Percentiles rank a stretch among this genome's conserved stretches.
Evolutionary conservation across 1,140 invertebrate species (phyloP).

Genomic region (Heliconius hermathena): DNA sequence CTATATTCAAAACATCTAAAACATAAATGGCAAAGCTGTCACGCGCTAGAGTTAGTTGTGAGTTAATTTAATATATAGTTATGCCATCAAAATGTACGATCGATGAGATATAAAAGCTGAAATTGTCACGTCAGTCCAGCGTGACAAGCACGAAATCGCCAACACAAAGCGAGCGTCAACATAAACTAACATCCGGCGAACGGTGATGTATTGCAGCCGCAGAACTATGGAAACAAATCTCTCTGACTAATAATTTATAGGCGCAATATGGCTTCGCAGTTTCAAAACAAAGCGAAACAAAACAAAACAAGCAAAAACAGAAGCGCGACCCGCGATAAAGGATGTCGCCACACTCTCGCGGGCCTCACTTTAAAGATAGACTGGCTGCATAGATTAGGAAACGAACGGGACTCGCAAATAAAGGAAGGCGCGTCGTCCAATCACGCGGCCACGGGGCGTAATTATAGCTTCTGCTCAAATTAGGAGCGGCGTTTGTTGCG

Average conservation of each 20-base stretch:
- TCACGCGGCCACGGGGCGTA: constrained; percentile 54
- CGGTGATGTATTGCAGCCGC: constrained; percentile 76
- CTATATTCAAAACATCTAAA: background rate
- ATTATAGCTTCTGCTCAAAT: constrained; percentile 75
- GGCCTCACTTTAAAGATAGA: constrained; percentile 71
- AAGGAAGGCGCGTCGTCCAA: constrained; percentile 54
- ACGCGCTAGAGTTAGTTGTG: background rate
- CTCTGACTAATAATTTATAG: constrained; percentile 75
- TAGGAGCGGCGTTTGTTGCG: constrained; percentile 63
- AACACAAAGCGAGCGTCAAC: constrained; percentile 72
- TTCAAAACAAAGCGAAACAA: constrained; percentile 69
- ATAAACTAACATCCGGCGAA: constrained; percentile 77
- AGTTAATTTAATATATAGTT: constrained; percentile 49
- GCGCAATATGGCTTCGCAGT: constrained; percentile 73
- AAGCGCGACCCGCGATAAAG: constrained; percentile 73
- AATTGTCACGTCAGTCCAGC: constrained; percentile 63
- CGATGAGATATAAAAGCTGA: constrained; percentile 60
- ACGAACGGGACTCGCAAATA: constrained; percentile 57
- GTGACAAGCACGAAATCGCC: constrained; percentile 71
- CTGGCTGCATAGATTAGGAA: constrained; percentile 58
- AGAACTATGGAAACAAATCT: constrained; percentile 80
- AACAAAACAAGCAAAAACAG: constrained; percentile 71
- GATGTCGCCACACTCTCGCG: constrained; percentile 70
- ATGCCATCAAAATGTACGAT: constrained; percentile 46
- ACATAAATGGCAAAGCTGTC: constrained; percentile 21